Evolutionary conservation across 1,140 invertebrate species (phyloP), one percentile per base, ranked within the genome.

Genomic region (Danaus plexippus): DNA sequence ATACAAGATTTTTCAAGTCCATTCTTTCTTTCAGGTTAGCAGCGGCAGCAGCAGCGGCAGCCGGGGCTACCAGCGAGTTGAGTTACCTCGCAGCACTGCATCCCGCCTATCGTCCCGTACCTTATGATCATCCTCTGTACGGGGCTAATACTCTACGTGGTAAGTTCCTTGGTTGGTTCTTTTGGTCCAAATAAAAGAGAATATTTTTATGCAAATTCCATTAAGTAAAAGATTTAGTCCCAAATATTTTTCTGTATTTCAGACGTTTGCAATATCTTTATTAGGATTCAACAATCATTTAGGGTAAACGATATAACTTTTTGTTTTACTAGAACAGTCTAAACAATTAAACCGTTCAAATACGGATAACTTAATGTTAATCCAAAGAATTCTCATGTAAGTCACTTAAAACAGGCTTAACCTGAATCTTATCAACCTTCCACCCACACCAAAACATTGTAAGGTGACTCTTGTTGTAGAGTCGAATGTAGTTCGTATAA

Each of bases 71-170:
- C 55, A 79, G 76, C 43, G 84, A 85, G 62, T 72, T 84, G 45
- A 81, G 80, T 66, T 85, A 87, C 67, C 72, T 85, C n/a, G 81
- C 81, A n/a, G 80, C 80, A 0, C 75, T 84, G 8, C 80, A 85
- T 51, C 84, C 81, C 8, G 84, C 81, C 0, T 85, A 85, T 69
- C 72, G 81, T 3, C 80, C 79, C 4, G 81, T 85, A n/a, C 77
- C 83, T 15, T 86, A 86, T 61, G 84, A 85, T 69, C 84, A 85
- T 71, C 77, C 83, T 0, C 55, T 84, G 1, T 85, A 85, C 44
- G 80, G 80, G 0, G 78, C 80, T 54, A 86, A 86, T 54, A 83
- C 83, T 44, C 69, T 86, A 67, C 56, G 83, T 80, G 83, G 83
- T 84, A 77, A 71, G 74, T 67, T 9, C 5, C 5, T 32, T 32